Base-by-base conservation (phyloP, 2,113 vertebrate species). In the Chionis minor region DNA sequence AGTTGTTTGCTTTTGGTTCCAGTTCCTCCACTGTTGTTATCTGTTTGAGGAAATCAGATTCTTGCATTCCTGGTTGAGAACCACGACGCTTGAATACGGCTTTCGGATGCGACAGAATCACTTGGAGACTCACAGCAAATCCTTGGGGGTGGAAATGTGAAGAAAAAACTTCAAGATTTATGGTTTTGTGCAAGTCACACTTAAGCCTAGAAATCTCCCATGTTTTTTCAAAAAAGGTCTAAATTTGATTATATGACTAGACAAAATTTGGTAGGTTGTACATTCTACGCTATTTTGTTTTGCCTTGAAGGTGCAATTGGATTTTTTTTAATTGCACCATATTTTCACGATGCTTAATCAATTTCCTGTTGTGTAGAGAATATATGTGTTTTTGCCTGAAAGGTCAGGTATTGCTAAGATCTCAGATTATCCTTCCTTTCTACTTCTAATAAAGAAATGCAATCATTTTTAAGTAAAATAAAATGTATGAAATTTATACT, bases 31-130 rank as follows among this genome's bases (percentile, higher is more conserved):
- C 98, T 69, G 98, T 99, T 35, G 99, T 99, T 97, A 99, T 99
- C 97, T 99, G 99, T 91, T 99, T 99, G 88, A 99, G 98, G 97
- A 99, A 99, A 98, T 99, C 99, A 4, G 99, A 99, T 98, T 99
- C 99, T 96, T 99, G 99, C 99, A 99, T 99, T 92, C 99, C 99
- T 6, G 99, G 99, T 86, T 99, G 99, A 80, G 99, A 99, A 51
- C 99, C 99, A 32, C 99, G 98, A 3, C 99, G 98, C 94, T 99
- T 99, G 97, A 99, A 99, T 81, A 99, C 98, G 0, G 99, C 99
- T 97, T 99, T 99, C 1, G 99, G 99, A 93, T 99, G 99, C 0
- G 98, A 98, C 85, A 99, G 98, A 95, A 99, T 99, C 97, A 99
- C 99, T 95, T 99, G 99, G 90, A 99, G 99, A 91, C 99, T 99